Percentiles rank a stretch among this genome's conserved stretches.
Conservation (phyloP, 2,888 invertebrate species). For the Nesidiocoris tenuis region DNA sequence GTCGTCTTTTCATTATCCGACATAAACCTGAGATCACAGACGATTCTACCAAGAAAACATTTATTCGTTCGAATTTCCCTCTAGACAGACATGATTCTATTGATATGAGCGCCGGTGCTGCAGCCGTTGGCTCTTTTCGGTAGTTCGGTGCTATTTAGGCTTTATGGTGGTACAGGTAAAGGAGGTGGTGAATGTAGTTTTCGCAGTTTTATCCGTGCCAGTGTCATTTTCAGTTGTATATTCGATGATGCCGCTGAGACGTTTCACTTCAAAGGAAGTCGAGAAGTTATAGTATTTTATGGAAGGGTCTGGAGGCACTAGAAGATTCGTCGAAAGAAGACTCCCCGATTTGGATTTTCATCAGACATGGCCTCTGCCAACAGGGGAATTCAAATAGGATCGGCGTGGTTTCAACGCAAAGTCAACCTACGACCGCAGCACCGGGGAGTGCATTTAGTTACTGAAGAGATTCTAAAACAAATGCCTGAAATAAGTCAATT, state of each 20-base stretch:
- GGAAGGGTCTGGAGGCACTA: constrained; percentile 46
- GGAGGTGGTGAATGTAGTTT: constrained; percentile 26
- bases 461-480: constrained; percentile 92
- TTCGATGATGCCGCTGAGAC: constrained; percentile 22
- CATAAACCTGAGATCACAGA: too few species aligned
- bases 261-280: constrained; percentile 21
- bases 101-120: not conserved
- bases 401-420: constrained; percentile 98
- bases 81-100: not conserved
- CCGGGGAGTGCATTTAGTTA: constrained; percentile 94
- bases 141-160: not conserved
- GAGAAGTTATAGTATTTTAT: constrained; percentile 50
- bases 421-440: constrained; percentile 94
- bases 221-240: constrained; percentile 8
- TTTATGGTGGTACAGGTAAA: not conserved
- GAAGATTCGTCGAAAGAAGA: constrained; percentile 46
- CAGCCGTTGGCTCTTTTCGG: not conserved
- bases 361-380: constrained; percentile 74
- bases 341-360: constrained; percentile 28
- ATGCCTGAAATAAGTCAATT: constrained; percentile 92
- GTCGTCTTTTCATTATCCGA: too few species aligned
- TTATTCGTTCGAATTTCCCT: not conserved
- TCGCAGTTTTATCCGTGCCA: constrained; percentile 4
- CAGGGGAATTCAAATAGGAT: constrained; percentile 89
- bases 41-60: not conserved